Conservation (phyloP, 2,797 vertebrate genomes). For the Acipenser ruthenus region DNA sequence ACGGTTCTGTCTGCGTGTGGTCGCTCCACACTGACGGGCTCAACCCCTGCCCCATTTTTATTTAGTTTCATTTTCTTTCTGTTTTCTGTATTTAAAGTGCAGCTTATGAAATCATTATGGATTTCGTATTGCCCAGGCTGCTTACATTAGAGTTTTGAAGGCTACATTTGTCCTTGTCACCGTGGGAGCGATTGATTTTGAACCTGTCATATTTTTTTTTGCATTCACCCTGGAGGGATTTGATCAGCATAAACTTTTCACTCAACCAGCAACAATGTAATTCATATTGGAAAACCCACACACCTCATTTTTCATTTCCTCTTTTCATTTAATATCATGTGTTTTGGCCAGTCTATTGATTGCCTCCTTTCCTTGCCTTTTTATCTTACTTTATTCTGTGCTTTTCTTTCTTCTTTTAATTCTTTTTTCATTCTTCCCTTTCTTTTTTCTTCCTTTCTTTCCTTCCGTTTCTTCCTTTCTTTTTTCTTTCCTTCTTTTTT, state of each 20-base stretch:
- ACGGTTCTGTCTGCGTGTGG: too few species aligned
- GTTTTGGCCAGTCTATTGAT: not conserved
- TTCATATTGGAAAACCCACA: not conserved
- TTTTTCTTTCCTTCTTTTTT: not conserved
- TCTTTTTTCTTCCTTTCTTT: too few species aligned
- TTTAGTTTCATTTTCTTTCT: not conserved
- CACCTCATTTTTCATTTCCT: not conserved
- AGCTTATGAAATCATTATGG: conserved; percentile 3
- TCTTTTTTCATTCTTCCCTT: not conserved
- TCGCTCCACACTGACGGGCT: too few species aligned
- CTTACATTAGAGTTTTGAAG: conserved; percentile 4
- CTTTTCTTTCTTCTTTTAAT: not conserved
- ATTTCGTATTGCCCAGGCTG: not conserved
- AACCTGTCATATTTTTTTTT: not conserved
- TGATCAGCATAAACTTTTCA: not conserved
- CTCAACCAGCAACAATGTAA: too few species aligned
- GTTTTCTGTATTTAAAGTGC: not conserved
- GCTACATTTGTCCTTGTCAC: not conserved
- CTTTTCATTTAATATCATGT: not conserved
- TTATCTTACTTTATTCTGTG: not conserved
- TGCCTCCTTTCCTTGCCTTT: not conserved
- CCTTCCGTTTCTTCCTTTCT: not conserved
- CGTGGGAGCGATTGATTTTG: not conserved
- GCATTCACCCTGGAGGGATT: not conserved
- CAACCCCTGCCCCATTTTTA: too few species aligned